phyloP scores from a whole-genome alignment of 2,888 invertebrate genomes.

The Allacma fusca region DNA sequence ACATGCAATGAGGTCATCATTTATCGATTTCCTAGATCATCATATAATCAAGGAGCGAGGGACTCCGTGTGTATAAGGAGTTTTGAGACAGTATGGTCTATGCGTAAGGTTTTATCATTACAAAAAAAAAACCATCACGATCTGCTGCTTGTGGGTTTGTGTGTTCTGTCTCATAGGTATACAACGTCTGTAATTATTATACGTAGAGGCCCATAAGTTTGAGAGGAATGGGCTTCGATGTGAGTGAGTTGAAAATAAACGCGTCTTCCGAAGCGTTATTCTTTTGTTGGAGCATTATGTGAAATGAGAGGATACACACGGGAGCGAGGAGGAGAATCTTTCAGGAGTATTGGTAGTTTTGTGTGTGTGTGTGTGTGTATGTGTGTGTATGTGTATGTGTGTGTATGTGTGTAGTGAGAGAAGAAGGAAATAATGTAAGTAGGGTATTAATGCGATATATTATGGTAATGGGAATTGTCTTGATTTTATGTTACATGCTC shows the following conservation, averaged over 20 bases:
- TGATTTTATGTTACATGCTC: neutral
- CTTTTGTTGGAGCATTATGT: no score
- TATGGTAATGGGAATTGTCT: slow-evolving; percentile 19
- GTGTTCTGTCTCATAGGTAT: neutral
- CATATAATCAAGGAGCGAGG: slow-evolving; percentile 28
- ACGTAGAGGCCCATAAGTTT: no score
- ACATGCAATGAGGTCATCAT: slow-evolving; percentile 50
- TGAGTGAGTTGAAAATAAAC: no score
- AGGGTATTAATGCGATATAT: slow-evolving; percentile 10
- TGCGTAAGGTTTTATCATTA: slow-evolving; percentile 1
- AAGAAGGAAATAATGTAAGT: neutral
- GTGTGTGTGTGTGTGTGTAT: no score
- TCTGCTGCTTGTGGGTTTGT: slow-evolving; percentile 20
- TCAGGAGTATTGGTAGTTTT: neutral
- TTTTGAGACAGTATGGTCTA: neutral
- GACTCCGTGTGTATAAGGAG: slow-evolving; percentile 18
- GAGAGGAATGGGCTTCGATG: no score
- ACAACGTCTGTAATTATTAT: no score
- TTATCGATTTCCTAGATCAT: slow-evolving; percentile 47
- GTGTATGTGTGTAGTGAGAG: neutral
- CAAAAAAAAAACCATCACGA: slow-evolving; percentile 39
- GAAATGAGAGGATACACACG: neutral
- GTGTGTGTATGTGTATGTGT: no score
- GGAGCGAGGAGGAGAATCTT: neutral
- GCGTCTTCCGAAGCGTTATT: no score